A percentile compares a stretch with the other conserved stretches of the same genome.
Evolutionary conservation across 2,888 invertebrate genomes (phyloP).

Genomic region (Laspeyria flexula): DNA sequence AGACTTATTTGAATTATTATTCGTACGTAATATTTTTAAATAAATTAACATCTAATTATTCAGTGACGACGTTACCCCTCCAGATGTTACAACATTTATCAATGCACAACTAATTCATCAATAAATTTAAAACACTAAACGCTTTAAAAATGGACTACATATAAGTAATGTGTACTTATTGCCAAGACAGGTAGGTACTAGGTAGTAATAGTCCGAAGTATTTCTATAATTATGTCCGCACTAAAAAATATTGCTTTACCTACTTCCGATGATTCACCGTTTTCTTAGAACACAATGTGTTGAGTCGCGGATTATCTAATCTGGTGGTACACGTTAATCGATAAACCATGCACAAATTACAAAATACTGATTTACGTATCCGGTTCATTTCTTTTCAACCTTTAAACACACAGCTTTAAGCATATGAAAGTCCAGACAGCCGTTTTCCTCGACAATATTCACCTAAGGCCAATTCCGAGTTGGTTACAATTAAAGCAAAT

Average conservation of each 20-base stretch:
- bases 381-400: constrained; percentile 12
- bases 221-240: constrained; percentile 29
- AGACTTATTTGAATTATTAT: neutral
- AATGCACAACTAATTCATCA: neutral
- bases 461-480: constrained; percentile 53
- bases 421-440: constrained; percentile 27
- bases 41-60: neutral
- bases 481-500: constrained; percentile 77
- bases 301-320: constrained; percentile 40
- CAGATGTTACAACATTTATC: neutral
- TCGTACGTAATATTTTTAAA: neutral
- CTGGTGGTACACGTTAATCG: constrained; percentile 19
- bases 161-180: constrained; percentile 10
- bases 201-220: constrained; percentile 18
- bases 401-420: no score
- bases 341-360: constrained; percentile 12
- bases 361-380: constrained; percentile 5
- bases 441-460: constrained; percentile 36
- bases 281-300: constrained; percentile 34
- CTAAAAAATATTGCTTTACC: constrained; percentile 30
- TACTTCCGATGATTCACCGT: constrained; percentile 48
- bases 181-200: constrained; percentile 15
- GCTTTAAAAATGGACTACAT: constrained; percentile 18
- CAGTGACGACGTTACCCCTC: neutral
- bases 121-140: constrained; percentile 1